Evolutionary conservation across 2,113 vertebrate species (phyloP).

Genomic region (Galeopterus variegatus): DNA sequence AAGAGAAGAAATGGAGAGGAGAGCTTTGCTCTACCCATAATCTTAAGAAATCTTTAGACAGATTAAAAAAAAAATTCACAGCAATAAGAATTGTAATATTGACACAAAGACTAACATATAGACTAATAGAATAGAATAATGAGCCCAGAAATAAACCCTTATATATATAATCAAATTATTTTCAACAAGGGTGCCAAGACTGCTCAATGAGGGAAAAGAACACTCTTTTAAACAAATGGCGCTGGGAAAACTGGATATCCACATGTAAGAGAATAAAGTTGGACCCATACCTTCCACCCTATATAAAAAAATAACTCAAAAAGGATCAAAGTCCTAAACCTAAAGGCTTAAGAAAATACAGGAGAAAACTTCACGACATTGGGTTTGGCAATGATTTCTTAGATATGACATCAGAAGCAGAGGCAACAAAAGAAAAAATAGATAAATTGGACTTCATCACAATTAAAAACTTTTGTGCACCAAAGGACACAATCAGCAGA

Average conservation of each 20-base stretch:
- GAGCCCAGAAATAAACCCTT: not conserved
- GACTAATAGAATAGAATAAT: not conserved
- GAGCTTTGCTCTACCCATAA: not conserved
- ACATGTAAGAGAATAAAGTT: not conserved
- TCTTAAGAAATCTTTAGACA: not conserved
- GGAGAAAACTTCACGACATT: not conserved
- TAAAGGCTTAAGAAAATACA: not conserved
- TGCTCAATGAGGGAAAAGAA: not conserved
- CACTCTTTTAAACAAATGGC: not conserved
- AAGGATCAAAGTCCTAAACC: not conserved
- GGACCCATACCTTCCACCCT: not conserved
- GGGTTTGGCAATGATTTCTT: not conserved
- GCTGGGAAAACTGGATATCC: not conserved
- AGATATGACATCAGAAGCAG: not conserved
- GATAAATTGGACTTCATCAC: not conserved
- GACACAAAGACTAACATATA: not conserved
- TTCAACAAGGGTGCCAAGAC: not conserved
- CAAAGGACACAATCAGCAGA: not conserved
- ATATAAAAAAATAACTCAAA: conserved; percentile 13
- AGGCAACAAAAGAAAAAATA: not conserved
- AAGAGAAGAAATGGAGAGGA: not conserved
- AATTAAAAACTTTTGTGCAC: not conserved
- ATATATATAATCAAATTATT: not conserved
- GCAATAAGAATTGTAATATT: not conserved
- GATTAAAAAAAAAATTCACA: not conserved